Conservation (phyloP, 2,113 vertebrate genomes). For the Apistogramma diplotaenia region DNA sequence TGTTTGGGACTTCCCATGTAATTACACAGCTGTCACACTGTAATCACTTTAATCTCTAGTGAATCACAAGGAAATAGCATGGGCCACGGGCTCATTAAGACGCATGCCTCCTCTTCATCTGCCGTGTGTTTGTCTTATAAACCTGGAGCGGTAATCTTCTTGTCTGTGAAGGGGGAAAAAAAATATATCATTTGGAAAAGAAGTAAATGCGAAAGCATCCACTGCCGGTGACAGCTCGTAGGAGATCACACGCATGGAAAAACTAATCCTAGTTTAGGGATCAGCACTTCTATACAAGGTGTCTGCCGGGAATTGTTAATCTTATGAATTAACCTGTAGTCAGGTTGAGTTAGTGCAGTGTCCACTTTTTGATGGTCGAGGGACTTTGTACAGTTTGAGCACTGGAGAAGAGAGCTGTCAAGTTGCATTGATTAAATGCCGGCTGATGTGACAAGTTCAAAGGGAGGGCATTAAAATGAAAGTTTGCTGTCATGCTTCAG, state of each 20-base stretch:
- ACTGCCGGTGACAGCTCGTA: constrained; percentile 10
- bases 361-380: constrained; percentile 9
- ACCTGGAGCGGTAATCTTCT: constrained; percentile 31
- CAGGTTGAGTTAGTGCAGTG: constrained; percentile 20
- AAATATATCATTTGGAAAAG: neutral
- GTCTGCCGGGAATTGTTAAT: constrained; percentile 12
- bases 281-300: neutral
- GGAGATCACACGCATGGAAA: neutral
- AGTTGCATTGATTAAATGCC: constrained; percentile 31
- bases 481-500: constrained; percentile 9
- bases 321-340: constrained; percentile 45
- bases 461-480: constrained; percentile 24
- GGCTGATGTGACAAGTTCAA: constrained; percentile 46
- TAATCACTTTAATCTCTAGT: constrained; percentile 65
- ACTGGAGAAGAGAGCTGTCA: constrained; percentile 27
- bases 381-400: constrained; percentile 4
- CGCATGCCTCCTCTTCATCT: constrained; percentile 31
- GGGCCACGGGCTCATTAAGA: constrained; percentile 53
- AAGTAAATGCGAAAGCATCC: neutral
- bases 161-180: constrained; percentile 30
- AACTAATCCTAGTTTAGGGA: constrained; percentile 4
- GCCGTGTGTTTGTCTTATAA: constrained; percentile 31
- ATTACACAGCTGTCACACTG: constrained; percentile 71
- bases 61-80: constrained; percentile 50
- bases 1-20: constrained; percentile 57